Base-by-base conservation (phyloP, 1,140 invertebrate genomes). In the Drosophila nigromelanica region DNA sequence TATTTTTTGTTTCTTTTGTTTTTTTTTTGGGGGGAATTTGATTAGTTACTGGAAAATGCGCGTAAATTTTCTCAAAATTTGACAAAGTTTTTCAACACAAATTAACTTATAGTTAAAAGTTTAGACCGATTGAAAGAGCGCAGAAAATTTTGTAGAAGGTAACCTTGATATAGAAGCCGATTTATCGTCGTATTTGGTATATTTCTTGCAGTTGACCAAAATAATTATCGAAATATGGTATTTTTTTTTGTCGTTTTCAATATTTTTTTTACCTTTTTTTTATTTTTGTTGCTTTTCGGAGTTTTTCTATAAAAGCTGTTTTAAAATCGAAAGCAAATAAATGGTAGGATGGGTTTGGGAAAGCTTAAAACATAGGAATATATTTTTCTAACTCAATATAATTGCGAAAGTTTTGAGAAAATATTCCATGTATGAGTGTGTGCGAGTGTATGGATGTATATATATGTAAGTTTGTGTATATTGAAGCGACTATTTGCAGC, bases 41-140 rank as follows among this genome's bases (percentile, higher is more conserved):
- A 42, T 60, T 52, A 52, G 39, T 73, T 77, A 43, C 68, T 78
- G 73, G 73, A 80, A 45, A 50, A 81, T 81, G 78, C 82, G 78
- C 70, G 69, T 61, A 67, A 60, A 72, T 81, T 87, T 78, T 89
- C 83, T 89, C 85, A 89, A 89, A 90, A 81, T 72, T 78, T 61
- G 67, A 47, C 60, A 58, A 74, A 80, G 61, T 67, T 73, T 67
- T 61, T 15, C 21, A 73, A 87, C 66, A 64, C 69, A 77, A 76
- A 56, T 50, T 37, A 76, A 86, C 59, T 11, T 18, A 50, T 6
- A 70, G 15, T 4, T 37, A 18, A 62, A 58, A 63, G 14, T 40
- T 51, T 66, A 76, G 78, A 78, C 50, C 71, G 37, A 66, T 69
- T 52, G 74, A 80, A 77, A 75, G 66, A 86, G 66, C 81, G 73